Evolutionary conservation across 1,140 invertebrate species (phyloP).

Genomic region (Agrypnia vestita): DNA sequence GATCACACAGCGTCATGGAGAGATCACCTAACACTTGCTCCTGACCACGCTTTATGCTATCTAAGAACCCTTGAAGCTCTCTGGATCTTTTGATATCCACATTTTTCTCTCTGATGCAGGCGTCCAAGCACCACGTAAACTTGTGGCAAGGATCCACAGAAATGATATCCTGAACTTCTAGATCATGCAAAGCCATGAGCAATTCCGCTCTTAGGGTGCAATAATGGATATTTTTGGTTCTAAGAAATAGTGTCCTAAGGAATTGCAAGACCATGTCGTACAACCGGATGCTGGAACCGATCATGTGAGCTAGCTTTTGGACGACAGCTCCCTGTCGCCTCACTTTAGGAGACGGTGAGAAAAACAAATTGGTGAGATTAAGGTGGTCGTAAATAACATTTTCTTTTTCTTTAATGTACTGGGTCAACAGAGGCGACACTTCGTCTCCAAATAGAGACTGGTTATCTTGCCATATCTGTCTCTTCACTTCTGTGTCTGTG

Average conservation of each 20-base stretch:
- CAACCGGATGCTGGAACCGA: slow-evolving; percentile 94
- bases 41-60: slow-evolving; percentile 94
- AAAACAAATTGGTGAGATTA: slow-evolving; percentile 92
- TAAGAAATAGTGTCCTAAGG: slow-evolving; percentile 92
- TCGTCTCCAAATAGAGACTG: slow-evolving; percentile 97
- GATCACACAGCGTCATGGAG: slow-evolving; percentile 98
- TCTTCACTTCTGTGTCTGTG: slow-evolving; percentile 96
- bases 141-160: slow-evolving; percentile 98
- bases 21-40: slow-evolving; percentile 96
- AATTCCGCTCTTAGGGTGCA: slow-evolving; percentile 96
- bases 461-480: slow-evolving; percentile 98
- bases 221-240: slow-evolving; percentile 97
- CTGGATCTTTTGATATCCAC: slow-evolving; percentile 95
- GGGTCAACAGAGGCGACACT: slow-evolving; percentile 93
- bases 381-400: slow-evolving; percentile 92
- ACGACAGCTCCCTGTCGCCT: slow-evolving; percentile 94
- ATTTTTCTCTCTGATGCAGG: slow-evolving; percentile 97
- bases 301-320: slow-evolving; percentile 96
- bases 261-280: slow-evolving; percentile 99
- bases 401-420: slow-evolving; percentile 95
- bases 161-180: slow-evolving; percentile 96
- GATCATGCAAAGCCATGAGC: slow-evolving; percentile 96
- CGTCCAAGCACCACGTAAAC: slow-evolving; percentile 99
- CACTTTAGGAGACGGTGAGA: slow-evolving; percentile 92
- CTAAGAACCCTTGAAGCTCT: slow-evolving; percentile 95